Base-by-base conservation (phyloP, 2,113 vertebrate genomes). In the Oryzias woworae region DNA sequence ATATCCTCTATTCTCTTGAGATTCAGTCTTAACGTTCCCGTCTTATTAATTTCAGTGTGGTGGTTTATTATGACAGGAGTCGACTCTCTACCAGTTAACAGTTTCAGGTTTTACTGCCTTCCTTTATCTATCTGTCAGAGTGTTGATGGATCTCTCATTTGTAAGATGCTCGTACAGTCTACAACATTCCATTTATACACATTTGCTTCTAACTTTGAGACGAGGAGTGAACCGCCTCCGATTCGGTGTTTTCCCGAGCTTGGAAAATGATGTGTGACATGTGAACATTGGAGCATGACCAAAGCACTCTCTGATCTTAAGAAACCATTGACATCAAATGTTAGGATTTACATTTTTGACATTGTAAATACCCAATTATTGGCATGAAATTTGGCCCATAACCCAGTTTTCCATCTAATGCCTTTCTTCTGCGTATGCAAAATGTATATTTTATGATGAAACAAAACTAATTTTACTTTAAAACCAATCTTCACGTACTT, bases 201-300 rank as follows among this genome's bases (percentile, higher is more conserved):
- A 85, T 82, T 74, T 84, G 66, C 76, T 84, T 67, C 73, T 24
- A 72, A 58, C 16, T 3, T 22, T 3, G 60, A 45, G 64, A 82
- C 2, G 62, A 66, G 8, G 62, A 48, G 68, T 14, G 41, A 78
- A 78, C 80, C 74, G 66, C 73, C 45, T 73, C 43, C 58, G 59
- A 73, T 64, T 71, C 45, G 12, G 55, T 44, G n/a, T 58, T 51
- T 67, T 47, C 72, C 17, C 10, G 4, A 12, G 36, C 43, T 45
- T 76, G 73, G 80, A 65, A 74, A 58, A 61, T 28, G 17, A 66
- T 51, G 18, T 46, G 22, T 7, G 2, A 49, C 48, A 36, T 54
- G 63, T 58, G 70, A 69, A 72, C 54, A 62, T 52, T 18, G 14
- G 16, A 58, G 60, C 44, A 15, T 28, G 18, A 63, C 65, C 56